phyloP scores from a whole-genome alignment of 2,797 vertebrate species.

The Macrochelys suwanniensis region DNA sequence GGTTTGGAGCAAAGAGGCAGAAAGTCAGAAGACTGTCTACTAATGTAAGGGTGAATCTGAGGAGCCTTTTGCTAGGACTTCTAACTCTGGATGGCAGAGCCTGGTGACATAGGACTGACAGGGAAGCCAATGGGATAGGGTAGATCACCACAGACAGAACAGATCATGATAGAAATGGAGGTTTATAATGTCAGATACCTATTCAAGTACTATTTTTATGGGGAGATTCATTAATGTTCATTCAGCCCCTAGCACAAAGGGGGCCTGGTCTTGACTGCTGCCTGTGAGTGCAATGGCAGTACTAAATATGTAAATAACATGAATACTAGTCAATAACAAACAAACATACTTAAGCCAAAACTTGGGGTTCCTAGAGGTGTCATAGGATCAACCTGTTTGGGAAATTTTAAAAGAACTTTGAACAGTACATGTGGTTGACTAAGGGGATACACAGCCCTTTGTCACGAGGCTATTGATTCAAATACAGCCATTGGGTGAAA shows the following conservation, averaged over 20 bases:
- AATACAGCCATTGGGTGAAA: background rate
- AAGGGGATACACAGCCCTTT: background rate
- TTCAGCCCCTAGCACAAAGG: slow-evolving; percentile 23
- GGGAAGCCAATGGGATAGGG: background rate
- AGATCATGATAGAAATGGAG: slow-evolving; percentile 13
- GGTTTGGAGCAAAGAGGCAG: slow-evolving; percentile 13
- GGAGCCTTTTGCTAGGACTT: background rate
- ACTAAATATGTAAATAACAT: background rate
- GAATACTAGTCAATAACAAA: background rate
- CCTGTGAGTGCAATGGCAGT: background rate
- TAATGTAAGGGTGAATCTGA: background rate
- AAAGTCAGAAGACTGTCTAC: background rate
- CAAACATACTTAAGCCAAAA: background rate
- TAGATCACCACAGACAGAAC: background rate
- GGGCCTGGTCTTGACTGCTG: background rate
- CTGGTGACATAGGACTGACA: background rate
- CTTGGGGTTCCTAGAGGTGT: background rate
- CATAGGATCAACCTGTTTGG: background rate
- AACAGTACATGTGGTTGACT: background rate
- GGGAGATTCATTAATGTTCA: slow-evolving; percentile 5
- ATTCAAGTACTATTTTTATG: background rate
- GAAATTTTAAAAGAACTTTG: background rate
- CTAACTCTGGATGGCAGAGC: background rate
- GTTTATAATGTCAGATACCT: slow-evolving; percentile 33
- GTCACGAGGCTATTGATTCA: background rate